Evolutionary conservation across 2,797 vertebrate genomes (phyloP), one percentile per base, ranked within the genome.

Genomic region (Acanthurus lineatus): DNA sequence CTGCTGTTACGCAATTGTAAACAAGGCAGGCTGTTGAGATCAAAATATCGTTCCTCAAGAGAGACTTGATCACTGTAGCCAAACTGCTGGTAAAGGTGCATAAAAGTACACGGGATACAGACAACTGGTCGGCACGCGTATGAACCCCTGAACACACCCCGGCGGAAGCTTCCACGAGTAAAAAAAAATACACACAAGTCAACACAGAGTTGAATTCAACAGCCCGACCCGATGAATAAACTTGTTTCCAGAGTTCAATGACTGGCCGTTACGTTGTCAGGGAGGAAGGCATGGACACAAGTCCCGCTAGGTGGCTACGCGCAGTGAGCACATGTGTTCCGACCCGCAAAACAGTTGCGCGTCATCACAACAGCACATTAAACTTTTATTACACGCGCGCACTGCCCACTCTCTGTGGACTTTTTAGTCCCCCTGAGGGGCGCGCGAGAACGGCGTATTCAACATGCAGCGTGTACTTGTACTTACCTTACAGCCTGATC

Each of bases 401-500:
- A 15, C 52, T 16, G 58, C n/a, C 16, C 53, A 68, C 77, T 69
- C 63, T n/a, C 11, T 7, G 20, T 10, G 68, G 73, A 85, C 69
- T 69, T 77, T 47, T 49, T 54, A 16, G 35, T 45, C 4, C 11
- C 19, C 15, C 8, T 11, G 12, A 12, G 9, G 4, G 12, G 2
- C 11, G 64, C 9, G 53, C 12, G 35, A 47, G 53, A 52, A 7
- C 67, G 44, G 66, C 59, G 49, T 56, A 65, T 57, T 56, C 61
- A 11, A 22, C 66, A 60, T 48, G 69, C 49, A 73, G 51, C 79
- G 17, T 69, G 80, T 74, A 89, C 90, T 91, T 69, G 81, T 75
- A 89, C 91, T 91, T 86, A 93, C 92, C 91, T 91, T 51, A 20
- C 54, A 76, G 81, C 54, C 60, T n/a, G 79, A 66, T 45, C 57